Evolutionary conservation across 2,797 vertebrate species (phyloP), one percentile per base, ranked within the genome.

Genomic region (Hybognathus amarus): DNA sequence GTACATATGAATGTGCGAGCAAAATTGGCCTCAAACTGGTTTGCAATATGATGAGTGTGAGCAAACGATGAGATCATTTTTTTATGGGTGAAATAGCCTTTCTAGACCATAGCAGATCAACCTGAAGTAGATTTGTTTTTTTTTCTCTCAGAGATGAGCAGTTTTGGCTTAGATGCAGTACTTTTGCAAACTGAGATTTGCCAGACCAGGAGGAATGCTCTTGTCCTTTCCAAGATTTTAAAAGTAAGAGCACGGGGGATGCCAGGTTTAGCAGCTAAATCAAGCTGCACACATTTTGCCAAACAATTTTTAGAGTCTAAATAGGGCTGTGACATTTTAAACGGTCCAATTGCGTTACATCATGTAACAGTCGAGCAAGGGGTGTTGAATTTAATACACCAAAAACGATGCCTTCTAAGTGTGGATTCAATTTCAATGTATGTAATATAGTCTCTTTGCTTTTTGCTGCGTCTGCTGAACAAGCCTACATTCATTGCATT

Each of bases 161-260:
- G 1, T 13, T 82, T 87, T 89, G 90, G 88, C 90, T 89, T 79
- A n/a, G 2, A 81, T 84, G 89, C 85, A 89, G 70, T 85, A 85
- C 71, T 85, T 83, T 77, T 88, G 89, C 68, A 83, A 91, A 80
- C 79, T 87, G 88, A 93, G 90, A 36, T 80, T 85, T 77, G 30
- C 50, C 47, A 74, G 71, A 36, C 30, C 71, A 54, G 50, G 50
- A 54, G 71, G 6, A 74, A n/a, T 12, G 13, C 47, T 74, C 70
- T 52, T 74, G 30, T 90, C 91, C 80, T 86, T 86, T 90, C 87
- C 88, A 20, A 84, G 70, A 83, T 86, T 69, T 83, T 80, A 75
- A 83, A 79, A 82, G 84, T 59, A 52, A n/a, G 76, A 80, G 75
- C 40, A 63, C 27, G 24, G 54, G n/a, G 70, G 64, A 83, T 80